A percentile compares a stretch with the other conserved stretches of the same genome.
phyloP scores from a whole-genome alignment of 2,888 invertebrate genomes.

The Tetragonula carbonaria region DNA sequence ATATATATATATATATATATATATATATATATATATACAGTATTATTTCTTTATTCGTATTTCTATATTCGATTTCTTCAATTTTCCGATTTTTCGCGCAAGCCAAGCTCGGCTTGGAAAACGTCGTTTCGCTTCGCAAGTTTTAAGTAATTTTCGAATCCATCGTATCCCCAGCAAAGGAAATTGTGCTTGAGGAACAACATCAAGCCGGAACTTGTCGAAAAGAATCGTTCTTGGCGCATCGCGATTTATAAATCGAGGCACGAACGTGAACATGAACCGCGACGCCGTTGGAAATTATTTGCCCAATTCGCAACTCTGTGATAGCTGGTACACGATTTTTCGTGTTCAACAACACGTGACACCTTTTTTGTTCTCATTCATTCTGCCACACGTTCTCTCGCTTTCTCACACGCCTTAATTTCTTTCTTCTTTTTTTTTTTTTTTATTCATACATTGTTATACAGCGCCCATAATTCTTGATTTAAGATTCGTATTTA shows the following conservation, averaged over 20 bases:
- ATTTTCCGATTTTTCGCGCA: rapidly evolving
- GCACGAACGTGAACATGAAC: constrained; percentile 74
- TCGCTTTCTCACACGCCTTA: neutral
- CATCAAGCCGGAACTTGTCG: constrained; percentile 30
- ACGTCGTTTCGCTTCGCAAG: neutral
- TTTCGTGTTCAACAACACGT: neutral
- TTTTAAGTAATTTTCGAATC: constrained; percentile 26
- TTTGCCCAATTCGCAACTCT: constrained; percentile 28
- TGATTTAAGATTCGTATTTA: constrained; percentile 31
- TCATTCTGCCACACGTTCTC: neutral
- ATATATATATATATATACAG: neutral
- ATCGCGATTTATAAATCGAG: constrained; percentile 70
- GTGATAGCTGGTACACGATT: constrained; percentile 1
- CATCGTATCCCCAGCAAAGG: constrained; percentile 23
- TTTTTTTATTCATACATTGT: neutral
- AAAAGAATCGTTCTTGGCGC: constrained; percentile 7
- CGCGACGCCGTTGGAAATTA: constrained; percentile 5
- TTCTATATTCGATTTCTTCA: no score
- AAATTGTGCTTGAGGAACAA: constrained; percentile 44
- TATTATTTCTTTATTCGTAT: no score
- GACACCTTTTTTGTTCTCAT: neutral
- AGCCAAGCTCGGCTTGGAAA: neutral
- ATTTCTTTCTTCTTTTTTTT: no score
- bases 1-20: neutral
- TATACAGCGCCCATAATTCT: neutral